Evolutionary conservation across 2,113 vertebrate species (phyloP).

Genomic region (Corythornis madagascariensis): DNA sequence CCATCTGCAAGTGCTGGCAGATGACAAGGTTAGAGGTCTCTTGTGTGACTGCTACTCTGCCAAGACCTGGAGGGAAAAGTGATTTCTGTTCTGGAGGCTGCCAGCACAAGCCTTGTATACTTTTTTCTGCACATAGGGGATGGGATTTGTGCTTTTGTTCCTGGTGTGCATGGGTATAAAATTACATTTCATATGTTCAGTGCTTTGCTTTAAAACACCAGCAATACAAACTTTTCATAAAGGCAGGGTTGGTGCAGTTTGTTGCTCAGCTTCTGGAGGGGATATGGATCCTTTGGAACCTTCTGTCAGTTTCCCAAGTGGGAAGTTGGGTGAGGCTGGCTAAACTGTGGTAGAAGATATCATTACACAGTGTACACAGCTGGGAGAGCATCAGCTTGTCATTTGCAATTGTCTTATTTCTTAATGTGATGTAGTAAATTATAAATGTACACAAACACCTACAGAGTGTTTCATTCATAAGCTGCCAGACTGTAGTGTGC

Average conservation of each 20-base stretch:
- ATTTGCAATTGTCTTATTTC: background rate
- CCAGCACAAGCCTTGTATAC: background rate
- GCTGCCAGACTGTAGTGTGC: background rate
- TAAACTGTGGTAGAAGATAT: background rate
- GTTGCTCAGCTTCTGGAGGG: background rate
- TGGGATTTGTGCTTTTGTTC: background rate
- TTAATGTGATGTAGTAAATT: constrained; percentile 38
- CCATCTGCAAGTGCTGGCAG: background rate
- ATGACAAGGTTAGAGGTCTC: background rate
- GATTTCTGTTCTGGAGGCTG: background rate
- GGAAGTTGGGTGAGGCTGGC: background rate
- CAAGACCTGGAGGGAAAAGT: background rate
- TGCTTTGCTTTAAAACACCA: background rate
- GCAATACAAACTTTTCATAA: no score
- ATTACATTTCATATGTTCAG: background rate
- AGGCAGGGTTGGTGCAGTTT: background rate
- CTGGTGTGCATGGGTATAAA: background rate
- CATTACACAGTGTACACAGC: background rate
- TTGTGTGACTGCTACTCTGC: background rate
- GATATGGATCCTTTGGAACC: background rate
- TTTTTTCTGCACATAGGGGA: rapidly evolving
- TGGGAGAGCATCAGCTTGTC: constrained; percentile 19
- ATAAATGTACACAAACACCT: constrained; percentile 44
- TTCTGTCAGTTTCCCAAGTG: background rate
- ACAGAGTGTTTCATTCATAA: constrained; percentile 21